Evolutionary conservation across 2,888 invertebrate genomes (phyloP).

Genomic region (Siphonodentalium dalli): DNA sequence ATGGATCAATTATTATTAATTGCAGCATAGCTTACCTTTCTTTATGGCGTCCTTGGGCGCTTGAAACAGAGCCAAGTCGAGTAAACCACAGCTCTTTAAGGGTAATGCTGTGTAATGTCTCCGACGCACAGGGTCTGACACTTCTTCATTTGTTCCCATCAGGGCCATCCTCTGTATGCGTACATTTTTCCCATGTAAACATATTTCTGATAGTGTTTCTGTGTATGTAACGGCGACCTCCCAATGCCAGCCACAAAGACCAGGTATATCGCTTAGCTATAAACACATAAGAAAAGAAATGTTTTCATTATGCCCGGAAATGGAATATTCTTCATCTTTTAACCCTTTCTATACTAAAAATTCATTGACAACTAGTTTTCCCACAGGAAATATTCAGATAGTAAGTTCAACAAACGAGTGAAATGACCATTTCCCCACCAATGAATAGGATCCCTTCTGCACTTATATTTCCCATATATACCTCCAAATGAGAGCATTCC

Average conservation of each 20-base stretch:
- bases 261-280: slow-evolving; percentile 44
- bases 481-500: no score
- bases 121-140: slow-evolving; percentile 39
- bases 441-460: no score
- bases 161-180: slow-evolving; percentile 60
- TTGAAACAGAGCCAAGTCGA: slow-evolving; percentile 57
- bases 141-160: slow-evolving; percentile 48
- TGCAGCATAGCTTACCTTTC: slow-evolving; percentile 52
- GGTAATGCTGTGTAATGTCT: slow-evolving; percentile 36
- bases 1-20: no score
- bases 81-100: slow-evolving; percentile 53
- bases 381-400: no score
- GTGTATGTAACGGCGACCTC: slow-evolving; percentile 60
- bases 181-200: slow-evolving; percentile 54
- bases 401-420: no score
- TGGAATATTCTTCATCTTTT: neutral
- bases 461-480: no score
- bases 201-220: slow-evolving; percentile 56
- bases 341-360: no score
- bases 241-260: slow-evolving; percentile 63
- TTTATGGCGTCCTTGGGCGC: slow-evolving; percentile 43
- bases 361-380: no score
- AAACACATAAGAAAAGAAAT: slow-evolving; percentile 1
- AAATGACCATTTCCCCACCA: no score
- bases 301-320: neutral